Evolutionary conservation across 2,113 vertebrate species (phyloP), one percentile per base, ranked within the genome.

Genomic region (Hirundichthys speculiger): DNA sequence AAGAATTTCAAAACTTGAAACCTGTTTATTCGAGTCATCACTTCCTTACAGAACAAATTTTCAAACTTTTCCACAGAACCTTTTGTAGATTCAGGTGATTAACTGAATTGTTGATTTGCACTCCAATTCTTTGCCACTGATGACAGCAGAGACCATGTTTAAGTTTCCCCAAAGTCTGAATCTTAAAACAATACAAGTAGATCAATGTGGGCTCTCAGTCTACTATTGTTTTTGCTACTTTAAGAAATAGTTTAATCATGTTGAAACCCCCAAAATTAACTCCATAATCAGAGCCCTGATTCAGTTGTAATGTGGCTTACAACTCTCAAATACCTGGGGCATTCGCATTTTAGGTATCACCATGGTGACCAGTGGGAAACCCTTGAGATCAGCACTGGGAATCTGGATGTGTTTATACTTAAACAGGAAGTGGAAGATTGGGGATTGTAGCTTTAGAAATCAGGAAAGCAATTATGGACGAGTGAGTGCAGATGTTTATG

Each of bases 371-470:
- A 61, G 70, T 14, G 2, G 40, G 55, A 58, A 77, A 40, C 48
- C 59, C 43, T 15, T 39, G 40, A 24, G 41, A 73, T 30, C 16
- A 18, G 52, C 47, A 40, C 56, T 21, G 61, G 58, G 67, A 78
- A 72, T 83, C 76, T 86, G 80, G 82, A 79, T 82, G 79, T 52
- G 77, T 80, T 89, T 89, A 84, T 11, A 57, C 49, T 73, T 49
- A 2, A 61, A 75, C 74, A 86, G 83, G 86, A 90, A 83, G 77
- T 62, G 30, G 75, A 65, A 72, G 66, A 83, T 64, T 67, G 68
- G 71, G 60, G 50, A 83, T 27, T 53, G 79, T 69, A 72, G 75
- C 70, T 78, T 82, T 73, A 64, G 63, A 83, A 82, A 84, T 61
- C 43, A 80, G 56, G 74, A 70, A 83, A 53, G 75, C 68, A 83